These are phyloP conservation scores for Melanerpes aurifrons DNA, from an alignment of 2,113 vertebrate species.

Conservation along the genomic window DNA sequence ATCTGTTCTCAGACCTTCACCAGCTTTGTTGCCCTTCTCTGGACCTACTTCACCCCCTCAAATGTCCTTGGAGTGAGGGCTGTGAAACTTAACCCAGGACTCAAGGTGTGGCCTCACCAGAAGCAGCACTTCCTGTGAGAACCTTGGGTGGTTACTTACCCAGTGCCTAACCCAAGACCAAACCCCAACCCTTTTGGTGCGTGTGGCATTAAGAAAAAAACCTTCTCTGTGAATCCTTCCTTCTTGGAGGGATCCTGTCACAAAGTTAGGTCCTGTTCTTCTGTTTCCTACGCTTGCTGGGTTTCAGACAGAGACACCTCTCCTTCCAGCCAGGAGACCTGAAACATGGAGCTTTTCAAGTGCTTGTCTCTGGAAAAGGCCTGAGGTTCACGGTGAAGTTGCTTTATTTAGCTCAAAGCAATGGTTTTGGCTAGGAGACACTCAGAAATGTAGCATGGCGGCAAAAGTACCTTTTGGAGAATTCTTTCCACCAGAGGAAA, in stretches of 20 bases:
- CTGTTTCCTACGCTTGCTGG: neutral
- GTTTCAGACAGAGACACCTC: neutral
- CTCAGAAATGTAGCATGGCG: neutral
- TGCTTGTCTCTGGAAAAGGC: neutral
- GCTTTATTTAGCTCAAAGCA: neutral
- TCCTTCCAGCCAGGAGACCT: neutral
- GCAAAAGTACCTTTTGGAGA: neutral
- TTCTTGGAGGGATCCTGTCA: fast-evolving
- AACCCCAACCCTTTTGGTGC: neutral
- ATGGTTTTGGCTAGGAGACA: neutral
- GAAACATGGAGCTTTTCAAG: neutral
- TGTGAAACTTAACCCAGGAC: no score
- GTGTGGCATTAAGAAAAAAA: neutral
- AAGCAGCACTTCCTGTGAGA: neutral
- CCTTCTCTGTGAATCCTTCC: neutral
- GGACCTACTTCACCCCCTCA: no score
- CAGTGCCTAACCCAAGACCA: neutral
- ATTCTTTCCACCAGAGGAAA: neutral
- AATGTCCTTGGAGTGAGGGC: no score
- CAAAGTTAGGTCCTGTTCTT: neutral
- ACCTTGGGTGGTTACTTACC: neutral
- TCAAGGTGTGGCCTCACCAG: no score
- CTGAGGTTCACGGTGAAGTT: neutral
- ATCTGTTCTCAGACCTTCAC: no score
- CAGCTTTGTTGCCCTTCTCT: no score